Percentiles rank a stretch among this genome's conserved stretches.
Evolutionary conservation across 2,888 invertebrate genomes (phyloP).

Genomic region (Drosophila diplacantha): DNA sequence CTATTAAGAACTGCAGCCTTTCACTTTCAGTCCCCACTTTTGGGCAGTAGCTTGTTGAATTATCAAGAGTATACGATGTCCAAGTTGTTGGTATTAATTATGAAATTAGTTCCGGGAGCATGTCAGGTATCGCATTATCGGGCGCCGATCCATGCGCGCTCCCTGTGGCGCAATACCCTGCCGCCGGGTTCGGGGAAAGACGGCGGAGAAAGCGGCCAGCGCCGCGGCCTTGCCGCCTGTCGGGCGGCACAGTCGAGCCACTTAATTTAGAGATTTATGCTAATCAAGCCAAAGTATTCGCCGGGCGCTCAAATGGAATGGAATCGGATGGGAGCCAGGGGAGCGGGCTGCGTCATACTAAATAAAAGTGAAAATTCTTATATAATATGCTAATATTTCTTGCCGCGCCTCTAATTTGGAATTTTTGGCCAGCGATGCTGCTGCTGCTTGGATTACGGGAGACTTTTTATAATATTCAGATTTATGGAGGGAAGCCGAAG

Average conservation of each 20-base stretch:
- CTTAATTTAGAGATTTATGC: conserved; percentile 53
- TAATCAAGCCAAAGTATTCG: conserved; percentile 50
- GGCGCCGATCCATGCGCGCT: background rate
- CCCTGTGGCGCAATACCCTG: conserved; percentile 20
- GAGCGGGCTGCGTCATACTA: conserved; percentile 19
- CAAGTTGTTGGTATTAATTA: no score
- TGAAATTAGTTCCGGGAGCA: background rate
- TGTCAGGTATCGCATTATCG: background rate
- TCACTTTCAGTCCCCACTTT: background rate
- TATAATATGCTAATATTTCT: conserved; percentile 48
- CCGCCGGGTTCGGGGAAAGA: background rate
- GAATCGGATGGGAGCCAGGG: background rate
- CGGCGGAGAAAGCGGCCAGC: conserved; percentile 18
- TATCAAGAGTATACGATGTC: no score
- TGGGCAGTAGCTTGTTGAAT: no score
- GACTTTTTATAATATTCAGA: conserved; percentile 34
- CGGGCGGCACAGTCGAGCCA: conserved; percentile 30
- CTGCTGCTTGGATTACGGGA: conserved; percentile 36
- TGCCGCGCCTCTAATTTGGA: conserved; percentile 35
- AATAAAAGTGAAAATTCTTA: conserved; percentile 52
- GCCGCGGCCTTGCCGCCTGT: conserved; percentile 42
- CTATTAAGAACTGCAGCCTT: background rate
- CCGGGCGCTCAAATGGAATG: conserved; percentile 31
- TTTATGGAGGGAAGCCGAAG: conserved; percentile 30
- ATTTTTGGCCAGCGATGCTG: conserved; percentile 14